Evolutionary conservation across 1,140 invertebrate species (phyloP), one percentile per base, ranked within the genome.

Genomic region (Papilio dardanus): DNA sequence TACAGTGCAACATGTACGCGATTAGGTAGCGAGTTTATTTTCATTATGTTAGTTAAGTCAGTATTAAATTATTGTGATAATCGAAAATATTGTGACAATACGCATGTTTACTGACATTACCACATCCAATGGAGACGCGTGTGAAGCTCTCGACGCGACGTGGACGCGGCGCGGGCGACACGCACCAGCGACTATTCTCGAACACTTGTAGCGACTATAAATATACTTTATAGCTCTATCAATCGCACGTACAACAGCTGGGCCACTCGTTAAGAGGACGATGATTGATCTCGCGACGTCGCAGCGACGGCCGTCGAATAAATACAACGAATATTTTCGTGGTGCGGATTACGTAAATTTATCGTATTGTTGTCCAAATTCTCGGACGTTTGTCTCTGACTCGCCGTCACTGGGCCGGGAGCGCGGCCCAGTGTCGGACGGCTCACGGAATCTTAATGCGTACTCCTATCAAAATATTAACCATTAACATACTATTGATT

Each of bases 181-280:
- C 81, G 79, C 81, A 81, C 83, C 84, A 84, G 74, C 67, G 78
- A 85, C 82, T 87, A 85, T 87, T 87, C 86, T 81, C 77, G 78
- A 83, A 78, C 80, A 83, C 66, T 83, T 81, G 76, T 83, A 71
- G 78, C 81, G 74, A 79, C 88, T 88, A 90, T 90, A 89, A 88
- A 89, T 91, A 89, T 86, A 88, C 83, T 91, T 90, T 90, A 91
- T 88, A 86, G 88, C 81, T 84, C 86, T 84, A 91, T 91, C 89
- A 91, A 90, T 91, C 88, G 76, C 77, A 68, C 58, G 68, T 75
- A 79, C 80, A 89, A 86, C 89, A 91, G 89, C 89, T 90, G 89
- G 82, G 74, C 77, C 76, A 84, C 83, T 88, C 88, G 88, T 90
- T 91, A 91, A 87, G 83, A 74, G 75, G 86, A 87, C 88, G 89